These are phyloP conservation scores for Morone chrysops DNA, from an alignment of 2,113 vertebrate genomes.

Conservation along the genomic window DNA sequence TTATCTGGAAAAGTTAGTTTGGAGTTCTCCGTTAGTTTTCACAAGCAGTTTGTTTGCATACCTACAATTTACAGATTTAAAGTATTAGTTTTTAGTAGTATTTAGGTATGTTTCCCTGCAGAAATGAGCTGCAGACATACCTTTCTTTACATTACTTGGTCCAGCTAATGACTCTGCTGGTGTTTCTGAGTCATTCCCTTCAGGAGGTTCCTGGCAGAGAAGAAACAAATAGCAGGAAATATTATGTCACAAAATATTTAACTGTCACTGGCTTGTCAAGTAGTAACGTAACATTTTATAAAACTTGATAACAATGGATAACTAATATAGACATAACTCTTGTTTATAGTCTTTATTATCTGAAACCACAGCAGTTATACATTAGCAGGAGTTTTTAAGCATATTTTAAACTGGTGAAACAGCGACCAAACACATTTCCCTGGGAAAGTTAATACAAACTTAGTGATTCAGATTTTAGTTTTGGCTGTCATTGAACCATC, in stretches of 20 bases:
- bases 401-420: too few species aligned
- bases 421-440: too few species aligned
- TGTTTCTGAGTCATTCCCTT: slow-evolving; percentile 50
- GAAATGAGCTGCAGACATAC: slow-evolving; percentile 28
- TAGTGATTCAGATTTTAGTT: background rate
- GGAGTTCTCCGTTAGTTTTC: background rate
- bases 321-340: background rate
- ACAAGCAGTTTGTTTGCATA: background rate
- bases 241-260: background rate
- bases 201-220: slow-evolving; percentile 50
- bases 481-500: background rate
- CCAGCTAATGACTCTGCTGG: slow-evolving; percentile 41
- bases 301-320: background rate
- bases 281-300: background rate
- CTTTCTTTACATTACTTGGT: slow-evolving; percentile 57
- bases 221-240: slow-evolving; percentile 3
- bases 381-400: too few species aligned
- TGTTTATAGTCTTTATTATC: background rate
- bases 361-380: too few species aligned
- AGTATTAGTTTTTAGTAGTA: too few species aligned
- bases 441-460: background rate
- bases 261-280: background rate
- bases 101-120: too few species aligned
- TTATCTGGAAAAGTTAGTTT: slow-evolving; percentile 54
- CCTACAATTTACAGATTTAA: background rate